These are phyloP conservation scores for Pollenia griseotomentosa DNA, from an alignment of 2,888 invertebrate genomes.

Conservation along the genomic window DNA sequence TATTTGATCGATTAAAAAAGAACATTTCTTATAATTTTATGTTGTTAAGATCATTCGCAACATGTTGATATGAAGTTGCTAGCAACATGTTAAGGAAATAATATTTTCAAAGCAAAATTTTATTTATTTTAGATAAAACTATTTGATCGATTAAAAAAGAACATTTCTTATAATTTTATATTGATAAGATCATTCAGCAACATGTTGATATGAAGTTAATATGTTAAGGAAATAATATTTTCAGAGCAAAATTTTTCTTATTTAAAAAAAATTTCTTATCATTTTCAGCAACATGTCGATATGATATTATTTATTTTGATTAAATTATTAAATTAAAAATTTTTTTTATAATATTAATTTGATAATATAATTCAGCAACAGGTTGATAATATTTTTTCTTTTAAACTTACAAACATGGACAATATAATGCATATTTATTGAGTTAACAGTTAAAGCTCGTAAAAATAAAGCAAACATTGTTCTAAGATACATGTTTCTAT, in stretches of 20 bases:
- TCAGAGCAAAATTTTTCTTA: too few species aligned
- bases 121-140: background rate
- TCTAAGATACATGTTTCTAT: too few species aligned
- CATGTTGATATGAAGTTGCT: background rate
- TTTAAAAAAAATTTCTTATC: background rate
- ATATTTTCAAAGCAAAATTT: background rate
- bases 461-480: too few species aligned
- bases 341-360: too few species aligned
- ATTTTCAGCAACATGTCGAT: background rate
- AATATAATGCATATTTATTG: too few species aligned
- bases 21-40: background rate
- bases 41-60: background rate
- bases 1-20: background rate
- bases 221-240: background rate
- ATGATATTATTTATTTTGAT: too few species aligned
- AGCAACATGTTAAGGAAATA: background rate
- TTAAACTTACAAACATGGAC: too few species aligned
- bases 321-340: too few species aligned
- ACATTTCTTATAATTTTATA: background rate
- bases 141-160: background rate
- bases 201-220: constrained; percentile 7
- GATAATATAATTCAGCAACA: too few species aligned
- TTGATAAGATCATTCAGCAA: background rate
- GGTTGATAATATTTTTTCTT: too few species aligned
- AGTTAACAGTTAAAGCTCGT: too few species aligned